phyloP scores from a whole-genome alignment of 35 echinoderm and acorn worm species.

The Chiridota heheva region DNA sequence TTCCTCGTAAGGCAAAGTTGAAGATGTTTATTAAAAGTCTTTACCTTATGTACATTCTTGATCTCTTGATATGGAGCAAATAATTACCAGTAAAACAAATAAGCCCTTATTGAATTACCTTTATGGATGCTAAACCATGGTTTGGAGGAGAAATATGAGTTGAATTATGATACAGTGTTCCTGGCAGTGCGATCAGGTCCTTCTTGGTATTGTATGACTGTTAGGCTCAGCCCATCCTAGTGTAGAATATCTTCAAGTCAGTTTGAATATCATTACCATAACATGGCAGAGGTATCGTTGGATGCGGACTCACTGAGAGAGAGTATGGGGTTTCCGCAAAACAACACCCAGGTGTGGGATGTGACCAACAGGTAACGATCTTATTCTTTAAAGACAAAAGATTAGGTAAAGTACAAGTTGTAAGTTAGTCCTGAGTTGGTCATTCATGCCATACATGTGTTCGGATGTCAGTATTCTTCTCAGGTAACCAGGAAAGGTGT shows the following conservation, averaged over 20 bases:
- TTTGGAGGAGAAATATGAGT: neutral
- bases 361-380: slow-evolving; percentile 29
- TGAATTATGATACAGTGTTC: slow-evolving; percentile 27
- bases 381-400: no score
- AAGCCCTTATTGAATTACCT: neutral
- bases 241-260: slow-evolving; percentile 26
- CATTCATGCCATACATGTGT: no score
- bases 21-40: no score
- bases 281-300: slow-evolving; percentile 12
- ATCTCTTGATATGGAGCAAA: no score
- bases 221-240: neutral
- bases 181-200: slow-evolving; percentile 6
- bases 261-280: slow-evolving; percentile 28
- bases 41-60: no score
- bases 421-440: no score
- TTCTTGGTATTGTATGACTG: slow-evolving; percentile 11
- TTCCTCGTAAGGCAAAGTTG: no score
- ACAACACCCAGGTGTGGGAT: slow-evolving; percentile 11
- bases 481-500: no score
- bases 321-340: slow-evolving; percentile 27
- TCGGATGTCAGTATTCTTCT: no score
- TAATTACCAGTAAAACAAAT: no score
- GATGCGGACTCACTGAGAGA: neutral
- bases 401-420: no score
- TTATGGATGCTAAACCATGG: neutral